A percentile compares a stretch with the other conserved stretches of the same genome.
Conservation (phyloP, 2,113 vertebrate species). For the Sturnus vulgaris region DNA sequence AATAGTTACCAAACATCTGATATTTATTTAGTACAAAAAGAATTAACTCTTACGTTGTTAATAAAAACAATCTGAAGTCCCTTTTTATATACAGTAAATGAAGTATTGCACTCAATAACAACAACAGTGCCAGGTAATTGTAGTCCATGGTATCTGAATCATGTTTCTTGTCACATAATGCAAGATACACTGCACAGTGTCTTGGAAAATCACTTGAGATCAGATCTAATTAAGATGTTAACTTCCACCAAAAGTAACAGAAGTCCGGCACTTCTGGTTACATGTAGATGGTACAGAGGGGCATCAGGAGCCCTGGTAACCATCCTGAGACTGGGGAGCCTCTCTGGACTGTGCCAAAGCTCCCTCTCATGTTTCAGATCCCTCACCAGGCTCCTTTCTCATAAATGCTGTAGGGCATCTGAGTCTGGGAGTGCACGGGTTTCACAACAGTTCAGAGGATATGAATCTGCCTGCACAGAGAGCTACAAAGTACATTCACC, state of each 20-base stretch:
- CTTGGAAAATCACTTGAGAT: not conserved
- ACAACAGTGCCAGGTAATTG: not conserved
- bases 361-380: not conserved
- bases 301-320: not conserved
- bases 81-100: not conserved
- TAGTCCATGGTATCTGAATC: not conserved
- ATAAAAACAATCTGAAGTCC: not conserved
- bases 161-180: not conserved
- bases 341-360: not conserved
- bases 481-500: not conserved
- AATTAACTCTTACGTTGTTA: not conserved
- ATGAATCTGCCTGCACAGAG: not conserved
- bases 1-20: not conserved
- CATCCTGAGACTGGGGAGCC: not conserved
- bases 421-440: not conserved
- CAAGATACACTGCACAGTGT: not conserved
- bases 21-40: not conserved
- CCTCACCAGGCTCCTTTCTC: not conserved
- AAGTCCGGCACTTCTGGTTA: not conserved
- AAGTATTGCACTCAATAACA: not conserved
- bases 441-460: not conserved
- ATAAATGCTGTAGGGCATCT: not conserved
- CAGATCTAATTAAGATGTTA: not conserved
- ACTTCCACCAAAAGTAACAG: not conserved
- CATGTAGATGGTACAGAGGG: not conserved